Conservation (phyloP, 1,140 invertebrate species). For the Drosophila saltans region DNA sequence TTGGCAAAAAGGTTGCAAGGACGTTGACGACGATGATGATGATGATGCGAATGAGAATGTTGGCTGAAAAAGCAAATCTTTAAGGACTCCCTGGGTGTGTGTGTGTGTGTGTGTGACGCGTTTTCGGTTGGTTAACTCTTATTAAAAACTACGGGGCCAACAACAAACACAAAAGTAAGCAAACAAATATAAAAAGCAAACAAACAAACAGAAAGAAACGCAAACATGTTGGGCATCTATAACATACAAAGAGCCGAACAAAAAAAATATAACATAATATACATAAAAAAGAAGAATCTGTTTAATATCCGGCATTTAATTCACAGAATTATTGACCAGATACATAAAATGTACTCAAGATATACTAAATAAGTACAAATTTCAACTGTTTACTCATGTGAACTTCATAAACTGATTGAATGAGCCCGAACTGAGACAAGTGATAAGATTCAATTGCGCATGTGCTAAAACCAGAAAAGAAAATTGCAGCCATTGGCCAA, state of each 20-base stretch:
- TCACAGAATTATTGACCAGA: neutral
- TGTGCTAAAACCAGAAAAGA: too few relatives aligned
- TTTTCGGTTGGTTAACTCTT: slow-evolving; percentile 9
- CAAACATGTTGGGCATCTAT: neutral
- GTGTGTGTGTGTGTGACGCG: slow-evolving; percentile 1
- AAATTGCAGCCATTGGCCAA: too few relatives aligned
- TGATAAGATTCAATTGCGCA: too few relatives aligned
- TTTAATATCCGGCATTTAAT: slow-evolving; percentile 6
- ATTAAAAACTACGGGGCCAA: slow-evolving; percentile 12
- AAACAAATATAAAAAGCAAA: slow-evolving; percentile 7
- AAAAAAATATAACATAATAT: neutral
- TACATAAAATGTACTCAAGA: neutral
- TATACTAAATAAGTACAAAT: neutral
- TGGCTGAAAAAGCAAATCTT: slow-evolving; percentile 5
- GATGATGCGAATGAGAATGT: slow-evolving; percentile 2
- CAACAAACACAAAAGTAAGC: slow-evolving; percentile 4
- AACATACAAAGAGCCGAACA: neutral
- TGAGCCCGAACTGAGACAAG: neutral
- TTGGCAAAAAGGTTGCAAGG: slow-evolving; percentile 13
- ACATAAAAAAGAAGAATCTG: neutral
- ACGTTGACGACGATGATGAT: slow-evolving; percentile 1
- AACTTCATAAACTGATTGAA: neutral
- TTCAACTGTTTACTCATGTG: neutral
- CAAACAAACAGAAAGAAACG: neutral
- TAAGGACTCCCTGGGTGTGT: neutral